Evolutionary conservation across 2,113 vertebrate species (phyloP).

Genomic region (Acrocephalus kingi): DNA sequence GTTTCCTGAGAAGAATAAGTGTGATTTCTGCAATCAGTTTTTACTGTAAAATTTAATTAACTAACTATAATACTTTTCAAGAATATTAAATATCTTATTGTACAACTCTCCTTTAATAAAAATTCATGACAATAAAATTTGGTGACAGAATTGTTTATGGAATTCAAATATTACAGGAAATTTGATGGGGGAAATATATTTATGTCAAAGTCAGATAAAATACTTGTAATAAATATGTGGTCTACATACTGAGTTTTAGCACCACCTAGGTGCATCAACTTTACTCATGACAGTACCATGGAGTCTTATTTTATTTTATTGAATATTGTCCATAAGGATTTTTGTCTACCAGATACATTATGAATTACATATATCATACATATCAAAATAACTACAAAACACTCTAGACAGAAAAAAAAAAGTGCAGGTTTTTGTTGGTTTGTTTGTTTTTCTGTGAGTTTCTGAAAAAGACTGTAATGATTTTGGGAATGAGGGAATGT

Average conservation of each 20-base stretch:
- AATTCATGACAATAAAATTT: background rate
- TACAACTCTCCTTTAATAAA: background rate
- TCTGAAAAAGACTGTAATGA: background rate
- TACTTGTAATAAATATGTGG: background rate
- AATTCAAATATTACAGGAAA: background rate
- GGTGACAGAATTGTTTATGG: background rate
- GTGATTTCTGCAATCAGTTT: background rate
- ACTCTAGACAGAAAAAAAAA: background rate
- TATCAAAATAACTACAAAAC: background rate
- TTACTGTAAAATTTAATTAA: background rate
- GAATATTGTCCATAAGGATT: background rate
- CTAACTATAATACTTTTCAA: background rate
- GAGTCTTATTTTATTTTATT: background rate
- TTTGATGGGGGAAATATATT: background rate
- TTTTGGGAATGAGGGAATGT: background rate
- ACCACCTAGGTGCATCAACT: background rate
- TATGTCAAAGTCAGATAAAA: background rate
- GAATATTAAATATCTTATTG: background rate
- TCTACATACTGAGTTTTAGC: background rate
- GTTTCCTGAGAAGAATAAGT: background rate
- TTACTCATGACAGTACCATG: background rate
- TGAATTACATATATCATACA: background rate
- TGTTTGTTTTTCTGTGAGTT: background rate
- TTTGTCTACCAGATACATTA: background rate
- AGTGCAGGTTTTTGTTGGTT: background rate